Evolutionary conservation across 2,888 invertebrate species (phyloP), one percentile per base, ranked within the genome.

Genomic region (Caenorhabditis zanzibari): DNA sequence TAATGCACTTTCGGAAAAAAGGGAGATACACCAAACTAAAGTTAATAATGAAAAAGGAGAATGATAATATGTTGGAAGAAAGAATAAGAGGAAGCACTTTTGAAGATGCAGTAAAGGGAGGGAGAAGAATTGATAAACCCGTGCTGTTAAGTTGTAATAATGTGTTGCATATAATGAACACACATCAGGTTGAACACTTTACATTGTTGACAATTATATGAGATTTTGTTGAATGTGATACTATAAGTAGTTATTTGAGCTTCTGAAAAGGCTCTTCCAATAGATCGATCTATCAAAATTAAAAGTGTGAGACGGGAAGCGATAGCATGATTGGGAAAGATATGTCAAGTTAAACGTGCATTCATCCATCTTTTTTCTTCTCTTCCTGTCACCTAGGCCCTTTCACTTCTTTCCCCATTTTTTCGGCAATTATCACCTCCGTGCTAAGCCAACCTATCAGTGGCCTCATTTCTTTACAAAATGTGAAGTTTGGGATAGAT

Each of bases 91-190:
- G n/a, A 73, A 73, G 72, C 59, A 68, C 75, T 59, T 59, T 59
- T 47, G 47, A 49, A 58, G 58, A n/a, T 59, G 66, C 59, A 69
- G 59, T 68, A 52, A 47, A 59, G 32, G 49, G n/a, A 59, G 28
- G 56, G 44, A 16, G 38, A 26, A 26, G 49, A 47, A 76, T 41
- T 77, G 77, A 77, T 77, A 77, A 77, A 77, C 77, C 69, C 76
- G 76, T 68, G 75, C 59, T 68, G 76, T 69, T 38, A 71, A 63
- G 79, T 63, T 79, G 79, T 79, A 79, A 79, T 79, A 79, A 79
- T n/a, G 69, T 69, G 63, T 71, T 79, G 64, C 71, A 69, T 63
- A 64, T 41, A 71, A 79, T 77, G 63, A 77, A 77, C 69, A 71
- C 68, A 68, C 71, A 63, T 71, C 77, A 77, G 41, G 19, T 79